These are phyloP conservation scores for Neotoxoptera formosana DNA, from an alignment of 1,140 invertebrate genomes.

Conservation along the genomic window DNA sequence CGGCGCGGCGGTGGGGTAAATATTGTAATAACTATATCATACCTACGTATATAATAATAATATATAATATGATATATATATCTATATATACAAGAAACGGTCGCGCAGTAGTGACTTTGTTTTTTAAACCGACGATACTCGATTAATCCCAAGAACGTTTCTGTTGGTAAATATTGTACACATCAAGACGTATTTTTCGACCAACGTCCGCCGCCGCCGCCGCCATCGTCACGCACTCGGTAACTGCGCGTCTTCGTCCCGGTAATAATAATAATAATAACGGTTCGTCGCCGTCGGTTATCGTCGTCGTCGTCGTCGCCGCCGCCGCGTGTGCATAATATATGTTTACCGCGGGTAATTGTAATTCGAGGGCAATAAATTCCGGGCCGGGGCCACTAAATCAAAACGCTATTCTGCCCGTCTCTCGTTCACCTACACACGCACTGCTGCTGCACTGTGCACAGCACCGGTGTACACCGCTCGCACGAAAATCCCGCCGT, in stretches of 20 bases:
- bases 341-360: conserved; percentile 31
- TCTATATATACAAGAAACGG: background rate
- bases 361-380: conserved; percentile 52
- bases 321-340: background rate
- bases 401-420: conserved; percentile 35
- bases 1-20: background rate
- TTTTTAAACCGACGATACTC: too few species aligned
- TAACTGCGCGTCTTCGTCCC: background rate
- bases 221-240: too few species aligned
- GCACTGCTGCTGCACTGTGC: background rate
- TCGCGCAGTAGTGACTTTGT: background rate
- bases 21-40: background rate
- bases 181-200: background rate
- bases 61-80: too few species aligned
- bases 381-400: conserved; percentile 16
- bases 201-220: background rate
- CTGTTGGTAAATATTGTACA: background rate
- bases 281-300: conserved; percentile 3
- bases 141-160: background rate
- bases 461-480: background rate
- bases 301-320: background rate
- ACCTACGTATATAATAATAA: background rate
- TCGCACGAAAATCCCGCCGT: background rate
- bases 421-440: conserved; percentile 26
- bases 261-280: background rate